Conservation (phyloP, 2,888 invertebrate genomes). For the Eupithecia tripunctaria region DNA sequence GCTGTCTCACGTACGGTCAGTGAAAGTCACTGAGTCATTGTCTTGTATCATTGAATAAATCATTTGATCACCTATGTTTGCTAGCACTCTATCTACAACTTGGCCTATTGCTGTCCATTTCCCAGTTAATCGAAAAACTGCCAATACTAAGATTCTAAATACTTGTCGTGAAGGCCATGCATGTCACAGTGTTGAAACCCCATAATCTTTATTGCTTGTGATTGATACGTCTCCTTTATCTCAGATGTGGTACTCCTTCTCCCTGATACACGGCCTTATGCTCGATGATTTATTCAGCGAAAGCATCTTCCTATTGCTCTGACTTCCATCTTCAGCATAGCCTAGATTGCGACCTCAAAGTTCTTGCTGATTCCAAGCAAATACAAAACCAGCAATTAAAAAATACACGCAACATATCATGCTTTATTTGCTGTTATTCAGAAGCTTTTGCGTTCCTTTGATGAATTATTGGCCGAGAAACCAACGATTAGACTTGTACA, state of each 20-base stretch:
- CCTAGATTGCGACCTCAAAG: not conserved
- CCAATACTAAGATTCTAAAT: not conserved
- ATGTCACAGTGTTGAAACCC: not conserved
- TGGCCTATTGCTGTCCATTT: not conserved
- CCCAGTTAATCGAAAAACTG: not conserved
- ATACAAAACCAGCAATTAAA: not conserved
- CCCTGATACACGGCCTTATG: not conserved
- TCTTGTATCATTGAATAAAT: conserved; percentile 11
- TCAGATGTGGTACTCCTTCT: not conserved
- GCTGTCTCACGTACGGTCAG: conserved; percentile 59
- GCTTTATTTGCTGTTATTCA: not conserved
- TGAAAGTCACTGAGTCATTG: conserved; percentile 56
- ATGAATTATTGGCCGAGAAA: not conserved
- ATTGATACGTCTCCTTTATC: not conserved
- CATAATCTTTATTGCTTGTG: not conserved
- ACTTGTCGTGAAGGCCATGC: not conserved
- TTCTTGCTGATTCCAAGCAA: not conserved
- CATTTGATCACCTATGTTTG: conserved; percentile 7
- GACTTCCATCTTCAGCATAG: not conserved
- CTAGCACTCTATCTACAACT: not conserved
- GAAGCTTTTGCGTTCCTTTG: not conserved
- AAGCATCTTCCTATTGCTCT: not conserved
- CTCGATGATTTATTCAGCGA: not conserved
- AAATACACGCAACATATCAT: not conserved
- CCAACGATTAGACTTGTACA: not conserved